These are phyloP conservation scores for Antrozous pallidus DNA, from an alignment of 2,797 vertebrate genomes.

Conservation along the genomic window DNA sequence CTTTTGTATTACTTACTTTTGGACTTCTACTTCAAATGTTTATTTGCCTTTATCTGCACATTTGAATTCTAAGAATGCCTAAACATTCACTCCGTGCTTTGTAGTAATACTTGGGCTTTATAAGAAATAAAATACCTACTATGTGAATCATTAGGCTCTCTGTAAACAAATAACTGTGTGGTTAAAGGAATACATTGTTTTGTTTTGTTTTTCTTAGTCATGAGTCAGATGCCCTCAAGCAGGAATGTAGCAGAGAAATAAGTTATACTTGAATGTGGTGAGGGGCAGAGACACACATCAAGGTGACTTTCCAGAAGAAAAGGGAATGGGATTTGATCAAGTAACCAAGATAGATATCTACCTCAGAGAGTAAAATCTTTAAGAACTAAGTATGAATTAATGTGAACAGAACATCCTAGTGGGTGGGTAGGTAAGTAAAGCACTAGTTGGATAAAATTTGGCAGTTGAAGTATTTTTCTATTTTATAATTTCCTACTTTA, in stretches of 20 bases:
- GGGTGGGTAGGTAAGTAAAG: background rate
- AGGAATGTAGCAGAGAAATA: background rate
- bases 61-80: background rate
- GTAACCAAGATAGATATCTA: background rate
- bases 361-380: background rate
- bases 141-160: background rate
- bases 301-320: background rate
- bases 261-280: background rate
- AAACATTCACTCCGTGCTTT: background rate
- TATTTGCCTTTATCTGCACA: background rate
- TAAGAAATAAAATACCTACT: background rate
- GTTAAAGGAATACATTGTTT: background rate
- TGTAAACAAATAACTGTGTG: background rate
- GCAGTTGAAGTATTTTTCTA: background rate
- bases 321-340: background rate
- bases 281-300: background rate
- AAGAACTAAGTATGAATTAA: background rate
- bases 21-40: background rate
- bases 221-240: background rate
- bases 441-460: background rate
- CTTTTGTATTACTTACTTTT: background rate
- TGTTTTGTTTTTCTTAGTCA: background rate
- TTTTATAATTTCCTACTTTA: background rate
- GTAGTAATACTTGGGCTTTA: background rate
- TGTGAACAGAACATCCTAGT: background rate